phyloP scores from a whole-genome alignment of 1,140 invertebrate species.

The Branchinecta lindahli region DNA sequence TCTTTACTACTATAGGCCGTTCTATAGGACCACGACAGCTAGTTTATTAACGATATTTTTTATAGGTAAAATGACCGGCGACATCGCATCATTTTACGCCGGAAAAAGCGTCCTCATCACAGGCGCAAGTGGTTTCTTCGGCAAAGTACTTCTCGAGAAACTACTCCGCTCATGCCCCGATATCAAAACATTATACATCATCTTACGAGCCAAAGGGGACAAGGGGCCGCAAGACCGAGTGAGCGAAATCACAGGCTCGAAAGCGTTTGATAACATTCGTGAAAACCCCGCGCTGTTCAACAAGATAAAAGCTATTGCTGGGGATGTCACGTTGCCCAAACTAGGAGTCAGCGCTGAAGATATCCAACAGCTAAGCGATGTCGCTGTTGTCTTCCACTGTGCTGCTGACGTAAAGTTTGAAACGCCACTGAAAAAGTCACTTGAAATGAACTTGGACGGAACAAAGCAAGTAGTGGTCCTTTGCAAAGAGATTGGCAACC shows the following conservation, averaged over 20 bases:
- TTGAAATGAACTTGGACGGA: constrained; percentile 25
- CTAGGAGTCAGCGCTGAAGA: not conserved
- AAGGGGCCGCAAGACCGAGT: constrained; percentile 43
- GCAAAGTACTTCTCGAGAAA: constrained; percentile 65
- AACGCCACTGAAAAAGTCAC: constrained; percentile 32
- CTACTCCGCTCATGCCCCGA: constrained; percentile 58
- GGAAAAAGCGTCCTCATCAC: constrained; percentile 40
- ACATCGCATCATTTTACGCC: constrained; percentile 36
- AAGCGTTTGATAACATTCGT: not conserved
- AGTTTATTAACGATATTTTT: too few species aligned
- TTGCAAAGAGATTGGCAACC: constrained; percentile 20
- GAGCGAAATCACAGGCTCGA: not conserved
- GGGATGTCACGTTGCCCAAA: constrained; percentile 6
- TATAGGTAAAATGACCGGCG: not conserved
- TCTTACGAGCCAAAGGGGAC: constrained; percentile 56
- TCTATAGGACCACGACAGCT: too few species aligned
- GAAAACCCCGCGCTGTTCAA: not conserved
- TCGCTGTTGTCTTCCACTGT: constrained; percentile 35
- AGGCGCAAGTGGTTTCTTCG: constrained; percentile 47
- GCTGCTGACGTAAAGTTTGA: constrained; percentile 38
- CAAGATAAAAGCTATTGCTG: constrained; percentile 4
- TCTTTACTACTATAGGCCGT: too few species aligned
- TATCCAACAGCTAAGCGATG: constrained; percentile 19
- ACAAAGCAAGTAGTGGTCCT: constrained; percentile 25
- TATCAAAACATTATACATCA: constrained; percentile 55